These are phyloP conservation scores for Archaeoteleia sp. DNA, from an alignment of 2,888 invertebrate genomes.

Conservation along the genomic window DNA sequence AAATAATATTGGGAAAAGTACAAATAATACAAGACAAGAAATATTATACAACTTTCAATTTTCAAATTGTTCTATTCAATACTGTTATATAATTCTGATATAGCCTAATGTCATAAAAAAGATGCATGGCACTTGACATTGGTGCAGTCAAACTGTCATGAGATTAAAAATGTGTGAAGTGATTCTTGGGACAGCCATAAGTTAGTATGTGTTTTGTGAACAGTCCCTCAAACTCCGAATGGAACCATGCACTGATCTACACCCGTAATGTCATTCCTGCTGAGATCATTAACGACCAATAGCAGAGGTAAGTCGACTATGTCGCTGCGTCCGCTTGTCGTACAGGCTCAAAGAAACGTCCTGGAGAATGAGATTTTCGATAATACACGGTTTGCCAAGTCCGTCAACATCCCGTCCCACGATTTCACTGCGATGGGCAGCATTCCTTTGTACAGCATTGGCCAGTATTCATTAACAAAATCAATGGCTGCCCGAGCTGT, in stretches of 20 bases:
- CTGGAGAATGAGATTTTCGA: conserved; percentile 67
- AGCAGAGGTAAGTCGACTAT: conserved; percentile 47
- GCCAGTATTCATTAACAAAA: conserved; percentile 80
- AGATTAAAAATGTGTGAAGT: conserved; percentile 25
- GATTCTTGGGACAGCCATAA: conserved; percentile 13
- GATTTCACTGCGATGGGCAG: conserved; percentile 77
- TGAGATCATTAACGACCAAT: conserved; percentile 46
- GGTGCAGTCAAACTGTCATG: conserved; percentile 22
- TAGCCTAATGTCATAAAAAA: conserved; percentile 31
- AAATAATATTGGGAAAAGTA: no score
- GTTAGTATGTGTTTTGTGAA: conserved; percentile 22
- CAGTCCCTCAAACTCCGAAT: conserved; percentile 29
- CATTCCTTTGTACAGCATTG: conserved; percentile 77
- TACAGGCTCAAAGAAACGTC: conserved; percentile 64
- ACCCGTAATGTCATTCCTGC: conserved; percentile 33
- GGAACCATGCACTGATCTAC: conserved; percentile 22
- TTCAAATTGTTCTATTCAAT: no score
- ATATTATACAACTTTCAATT: no score
- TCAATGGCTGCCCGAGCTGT: conserved; percentile 77
- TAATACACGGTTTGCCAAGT: conserved; percentile 77
- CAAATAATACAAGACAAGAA: no score
- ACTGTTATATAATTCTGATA: conserved; percentile 16
- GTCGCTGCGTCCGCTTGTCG: conserved; percentile 24
- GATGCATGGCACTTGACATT: conserved; percentile 39
- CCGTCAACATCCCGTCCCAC: conserved; percentile 78